Evolutionary conservation across 2,888 invertebrate genomes (phyloP), one percentile per base, ranked within the genome.

Genomic region (Oscheius sp.): DNA sequence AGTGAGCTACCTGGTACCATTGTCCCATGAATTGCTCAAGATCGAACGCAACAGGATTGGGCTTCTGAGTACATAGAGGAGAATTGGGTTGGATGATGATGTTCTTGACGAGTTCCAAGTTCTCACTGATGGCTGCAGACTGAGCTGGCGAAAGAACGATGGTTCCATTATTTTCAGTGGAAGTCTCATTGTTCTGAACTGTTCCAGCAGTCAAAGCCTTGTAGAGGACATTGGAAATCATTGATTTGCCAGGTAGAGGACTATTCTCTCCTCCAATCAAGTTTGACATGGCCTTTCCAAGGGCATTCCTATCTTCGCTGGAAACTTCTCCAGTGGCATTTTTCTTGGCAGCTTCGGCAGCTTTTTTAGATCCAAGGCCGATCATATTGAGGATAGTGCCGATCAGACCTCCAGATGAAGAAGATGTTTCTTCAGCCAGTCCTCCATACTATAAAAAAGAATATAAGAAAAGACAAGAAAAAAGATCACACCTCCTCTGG

Each of bases 41-140:
- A 39, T 84, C 76, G 71, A 86, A 85, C 12, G 79, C 82, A 42
- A 86, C 84, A 23, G 85, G 85, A 42, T 73, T 75, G 27, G 86
- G 86, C 70, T 87, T 87, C 10, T 83, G 80, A 17, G 80, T 84
- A 73, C 86, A 86, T 20, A 86, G 75, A 31, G 86, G 86, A 42
- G 83, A 82, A 34, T 76, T 78, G 29, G 86, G 86, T 70, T 86
- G 85, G 39, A 83, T 84, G 58, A 86, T 82, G 29, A 86, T 77
- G 63, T 84, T 82, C 72, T 86, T 85, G 50, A 86, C 82, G 79
- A 86, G 83, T 53, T 84, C 84, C 53, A 87, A 72, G 63, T 86
- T 87, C 72, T 85, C 84, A 58, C 81, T 81, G 63, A 86, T 83
- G 17, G 84, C 83, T 20, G 78, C 80, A 33, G 83, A 80, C 69